Evolutionary conservation across 1,140 invertebrate genomes (phyloP), one percentile per base, ranked within the genome.

Genomic region (Paraescarpia echinospica): DNA sequence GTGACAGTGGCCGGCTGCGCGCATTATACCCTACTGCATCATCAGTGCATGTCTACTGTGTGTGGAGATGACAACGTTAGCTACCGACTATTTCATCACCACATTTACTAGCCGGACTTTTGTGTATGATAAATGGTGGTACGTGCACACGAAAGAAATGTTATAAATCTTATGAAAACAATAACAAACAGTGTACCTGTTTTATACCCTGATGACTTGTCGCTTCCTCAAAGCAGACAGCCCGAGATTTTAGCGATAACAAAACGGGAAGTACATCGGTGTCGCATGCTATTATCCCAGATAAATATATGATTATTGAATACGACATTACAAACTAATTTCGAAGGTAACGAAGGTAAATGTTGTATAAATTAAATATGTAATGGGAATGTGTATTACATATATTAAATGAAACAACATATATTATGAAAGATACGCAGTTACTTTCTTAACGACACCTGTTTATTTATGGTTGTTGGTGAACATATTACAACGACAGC

Each of bases 181-280:
- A 27, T 31, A 77, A 77, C 59, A 27, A 77, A 31, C 59, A 77
- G 2, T 77, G 14, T 77, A 77, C 59, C 59, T 77, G 59, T 77
- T 77, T 77, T 77, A 77, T 77, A 31, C 59, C 59, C 59, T 77
- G 27, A 51, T 9, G 0, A 77, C 59, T 77, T 77, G 59, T 77
- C 59, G 59, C 59, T 77, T 77, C 59, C 59, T 77, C 59, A 77
- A 77, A 77, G 59, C 59, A 77, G 59, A 77, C 59, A 77, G 59
- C 59, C 59, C 59, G 59, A 77, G 59, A 77, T 77, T 77, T 77
- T 77, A 77, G 27, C 59, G 59, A 77, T 77, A 77, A 77, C 59
- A 77, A 77, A 77, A 77, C 59, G 59, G 59, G 59, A 77, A 77
- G 59, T 77, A 12, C 59, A 77, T 77, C 59, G 27, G 59, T 77